phyloP scores from a whole-genome alignment of 2,888 invertebrate genomes.

The Stegophylla sp. region DNA sequence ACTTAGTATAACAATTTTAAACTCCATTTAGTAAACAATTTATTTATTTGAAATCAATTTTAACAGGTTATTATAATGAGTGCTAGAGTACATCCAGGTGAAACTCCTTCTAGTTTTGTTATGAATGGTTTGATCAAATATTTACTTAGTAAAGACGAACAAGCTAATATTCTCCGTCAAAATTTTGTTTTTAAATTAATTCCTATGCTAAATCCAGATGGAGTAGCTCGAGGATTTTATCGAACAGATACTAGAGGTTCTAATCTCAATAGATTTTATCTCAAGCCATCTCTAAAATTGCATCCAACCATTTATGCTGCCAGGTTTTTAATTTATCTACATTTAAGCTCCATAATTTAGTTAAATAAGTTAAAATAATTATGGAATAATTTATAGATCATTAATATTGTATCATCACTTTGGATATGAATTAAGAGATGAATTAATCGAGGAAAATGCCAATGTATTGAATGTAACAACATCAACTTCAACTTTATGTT shows the following conservation, averaged over 20 bases:
- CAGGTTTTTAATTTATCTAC: slow-evolving; percentile 66
- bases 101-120: slow-evolving; percentile 89
- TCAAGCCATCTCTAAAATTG: slow-evolving; percentile 75
- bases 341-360: not conserved
- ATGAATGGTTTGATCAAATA: slow-evolving; percentile 87
- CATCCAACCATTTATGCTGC: slow-evolving; percentile 89
- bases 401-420: slow-evolving; percentile 71
- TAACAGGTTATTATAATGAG: slow-evolving; percentile 81
- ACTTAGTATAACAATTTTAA: no score
- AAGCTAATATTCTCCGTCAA: slow-evolving; percentile 76
- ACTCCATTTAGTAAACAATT: no score
- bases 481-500: slow-evolving; percentile 31
- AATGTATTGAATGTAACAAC: not conserved
- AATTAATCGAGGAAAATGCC: slow-evolving; percentile 61
- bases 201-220: slow-evolving; percentile 91
- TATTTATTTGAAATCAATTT: slow-evolving; percentile 26
- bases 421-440: slow-evolving; percentile 72
- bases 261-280: slow-evolving; percentile 86
- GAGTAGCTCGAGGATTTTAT: slow-evolving; percentile 85
- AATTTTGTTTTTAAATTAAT: slow-evolving; percentile 87
- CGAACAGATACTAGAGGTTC: slow-evolving; percentile 86
- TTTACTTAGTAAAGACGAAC: slow-evolving; percentile 76
- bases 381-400: slow-evolving; percentile 64
- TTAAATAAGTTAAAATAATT: slow-evolving; percentile 13
- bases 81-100: slow-evolving; percentile 90